These are phyloP conservation scores for Drosophila biarmipes DNA, from an alignment of 1,140 invertebrate genomes.

Conservation along the genomic window DNA sequence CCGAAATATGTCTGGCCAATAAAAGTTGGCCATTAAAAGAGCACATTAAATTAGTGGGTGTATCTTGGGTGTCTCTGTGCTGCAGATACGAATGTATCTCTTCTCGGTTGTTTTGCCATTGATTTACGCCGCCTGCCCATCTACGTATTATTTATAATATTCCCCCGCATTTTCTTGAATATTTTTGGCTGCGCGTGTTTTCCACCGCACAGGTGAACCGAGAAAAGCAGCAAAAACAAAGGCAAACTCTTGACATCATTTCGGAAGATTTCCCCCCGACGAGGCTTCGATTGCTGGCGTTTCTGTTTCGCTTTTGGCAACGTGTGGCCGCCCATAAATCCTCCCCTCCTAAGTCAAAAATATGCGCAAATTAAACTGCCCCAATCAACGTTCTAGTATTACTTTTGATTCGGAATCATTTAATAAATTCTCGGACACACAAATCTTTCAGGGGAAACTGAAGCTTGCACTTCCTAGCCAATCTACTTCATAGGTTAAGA, in stretches of 20 bases:
- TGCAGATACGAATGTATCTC: constrained; percentile 67
- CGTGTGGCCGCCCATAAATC: constrained; percentile 54
- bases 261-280: constrained; percentile 39
- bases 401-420: not conserved
- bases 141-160: constrained; percentile 71
- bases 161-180: not conserved
- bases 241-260: constrained; percentile 45
- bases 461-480: not conserved
- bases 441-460: no score
- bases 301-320: constrained; percentile 55
- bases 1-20: constrained; percentile 79
- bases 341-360: not conserved
- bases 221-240: constrained; percentile 26
- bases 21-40: constrained; percentile 78
- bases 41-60: constrained; percentile 77
- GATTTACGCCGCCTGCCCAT: constrained; percentile 56
- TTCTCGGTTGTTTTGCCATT: constrained; percentile 61
- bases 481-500: constrained; percentile 12
- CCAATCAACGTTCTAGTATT: constrained; percentile 19
- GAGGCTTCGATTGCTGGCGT: constrained; percentile 26
- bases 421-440: not conserved
- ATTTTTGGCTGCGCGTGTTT: constrained; percentile 57
- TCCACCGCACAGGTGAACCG: constrained; percentile 63
- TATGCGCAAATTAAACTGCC: constrained; percentile 2
- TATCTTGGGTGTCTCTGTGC: constrained; percentile 2